These are phyloP conservation scores for Luperina nickerlii DNA, from an alignment of 2,888 invertebrate species.

Conservation along the genomic window DNA sequence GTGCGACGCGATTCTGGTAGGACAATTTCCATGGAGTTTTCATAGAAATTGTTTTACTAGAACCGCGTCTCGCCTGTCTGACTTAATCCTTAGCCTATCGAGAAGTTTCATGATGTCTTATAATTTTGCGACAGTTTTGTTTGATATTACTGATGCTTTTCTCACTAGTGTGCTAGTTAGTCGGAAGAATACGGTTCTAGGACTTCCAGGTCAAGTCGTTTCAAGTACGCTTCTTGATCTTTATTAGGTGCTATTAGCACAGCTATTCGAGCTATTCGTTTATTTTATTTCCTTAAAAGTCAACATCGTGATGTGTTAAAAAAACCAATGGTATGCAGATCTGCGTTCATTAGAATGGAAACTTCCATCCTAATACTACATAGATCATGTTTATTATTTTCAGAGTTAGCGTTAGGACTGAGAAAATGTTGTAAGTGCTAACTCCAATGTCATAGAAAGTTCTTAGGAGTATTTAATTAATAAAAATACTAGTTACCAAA, in stretches of 20 bases:
- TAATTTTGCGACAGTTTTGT: constrained; percentile 13
- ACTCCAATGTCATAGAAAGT: background rate
- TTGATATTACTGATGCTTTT: background rate
- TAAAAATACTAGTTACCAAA: constrained; percentile 3
- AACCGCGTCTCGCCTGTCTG: too few species aligned
- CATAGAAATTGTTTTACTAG: too few species aligned
- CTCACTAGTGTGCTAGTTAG: constrained; percentile 9
- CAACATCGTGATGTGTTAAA: background rate
- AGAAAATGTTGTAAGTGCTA: background rate
- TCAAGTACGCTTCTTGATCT: constrained; percentile 14
- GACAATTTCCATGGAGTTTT: too few species aligned
- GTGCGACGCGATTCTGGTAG: too few species aligned
- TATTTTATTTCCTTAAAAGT: constrained; percentile 4
- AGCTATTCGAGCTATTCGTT: background rate
- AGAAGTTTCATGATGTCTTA: background rate
- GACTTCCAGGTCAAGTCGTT: constrained; percentile 4
- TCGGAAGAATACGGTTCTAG: constrained; percentile 15
- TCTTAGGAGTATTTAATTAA: background rate
- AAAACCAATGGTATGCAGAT: background rate
- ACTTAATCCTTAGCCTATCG: background rate
- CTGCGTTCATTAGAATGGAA: background rate
- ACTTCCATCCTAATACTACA: background rate
- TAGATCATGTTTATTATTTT: background rate
- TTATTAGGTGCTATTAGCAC: background rate
- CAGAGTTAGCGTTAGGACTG: background rate